Evolutionary conservation across 2,113 vertebrate species (phyloP).

Genomic region (Hystrix cristata): DNA sequence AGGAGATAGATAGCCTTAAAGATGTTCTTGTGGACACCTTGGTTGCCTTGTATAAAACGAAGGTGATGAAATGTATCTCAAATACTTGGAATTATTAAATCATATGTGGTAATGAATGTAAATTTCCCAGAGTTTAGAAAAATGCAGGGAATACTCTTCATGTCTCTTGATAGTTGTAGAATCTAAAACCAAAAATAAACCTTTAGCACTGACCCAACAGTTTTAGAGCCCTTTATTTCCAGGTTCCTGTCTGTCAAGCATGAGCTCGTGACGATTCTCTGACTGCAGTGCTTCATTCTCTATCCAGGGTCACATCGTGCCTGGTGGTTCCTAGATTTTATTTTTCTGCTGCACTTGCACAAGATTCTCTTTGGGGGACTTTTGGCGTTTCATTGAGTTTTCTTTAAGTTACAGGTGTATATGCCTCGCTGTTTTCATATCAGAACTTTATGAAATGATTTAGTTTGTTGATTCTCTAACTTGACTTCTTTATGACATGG

Average conservation of each 20-base stretch:
- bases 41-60: background rate
- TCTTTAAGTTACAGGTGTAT: background rate
- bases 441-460: background rate
- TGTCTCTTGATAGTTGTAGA: background rate
- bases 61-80: background rate
- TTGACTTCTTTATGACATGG: conserved; percentile 1
- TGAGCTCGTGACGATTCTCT: background rate
- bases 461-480: background rate
- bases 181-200: conserved; percentile 18
- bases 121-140: conserved; percentile 24
- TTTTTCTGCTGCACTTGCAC: background rate
- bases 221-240: background rate
- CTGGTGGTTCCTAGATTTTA: background rate
- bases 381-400: background rate
- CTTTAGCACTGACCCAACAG: background rate
- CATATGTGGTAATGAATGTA: background rate
- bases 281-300: background rate
- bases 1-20: background rate
- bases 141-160: background rate
- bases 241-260: conserved; percentile 59
- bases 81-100: background rate
- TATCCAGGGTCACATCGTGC: background rate
- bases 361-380: too few relatives aligned
- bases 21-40: background rate
- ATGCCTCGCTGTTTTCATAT: background rate